Evolutionary conservation across 2,888 invertebrate species (phyloP).

Genomic region (Agrotis exclamationis): DNA sequence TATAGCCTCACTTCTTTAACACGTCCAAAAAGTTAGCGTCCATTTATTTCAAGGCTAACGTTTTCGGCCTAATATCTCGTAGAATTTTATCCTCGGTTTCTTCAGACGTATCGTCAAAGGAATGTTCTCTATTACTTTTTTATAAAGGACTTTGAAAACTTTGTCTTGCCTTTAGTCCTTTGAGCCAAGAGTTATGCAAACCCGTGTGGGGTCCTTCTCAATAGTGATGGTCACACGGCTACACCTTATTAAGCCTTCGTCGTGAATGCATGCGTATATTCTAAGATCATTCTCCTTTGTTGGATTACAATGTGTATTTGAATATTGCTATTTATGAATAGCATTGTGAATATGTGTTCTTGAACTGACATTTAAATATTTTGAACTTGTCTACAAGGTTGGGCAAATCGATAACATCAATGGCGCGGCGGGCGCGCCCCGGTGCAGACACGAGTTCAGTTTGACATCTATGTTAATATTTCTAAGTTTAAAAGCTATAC

Average conservation of each 20-base stretch:
- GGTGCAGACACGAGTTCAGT: too few relatives aligned
- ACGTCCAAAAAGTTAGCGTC: constrained; percentile 48
- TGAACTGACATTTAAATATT: not conserved
- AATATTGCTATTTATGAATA: not conserved
- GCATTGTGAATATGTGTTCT: not conserved
- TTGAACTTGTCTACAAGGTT: not conserved
- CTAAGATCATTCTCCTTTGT: constrained; percentile 23
- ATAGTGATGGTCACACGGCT: constrained; percentile 36
- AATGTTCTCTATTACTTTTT: constrained; percentile 57
- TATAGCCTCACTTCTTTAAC: constrained; percentile 40
- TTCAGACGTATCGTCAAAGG: constrained; percentile 52
- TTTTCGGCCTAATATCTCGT: constrained; percentile 55
- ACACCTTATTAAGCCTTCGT: constrained; percentile 41
- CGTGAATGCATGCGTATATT: constrained; percentile 28
- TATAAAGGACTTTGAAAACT: constrained; percentile 61
- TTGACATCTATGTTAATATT: too few relatives aligned
- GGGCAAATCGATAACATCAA: too few relatives aligned
- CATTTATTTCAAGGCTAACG: constrained; percentile 37
- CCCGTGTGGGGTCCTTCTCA: constrained; percentile 41
- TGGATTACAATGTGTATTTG: not conserved
- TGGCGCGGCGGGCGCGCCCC: too few relatives aligned
- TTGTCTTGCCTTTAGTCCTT: constrained; percentile 52
- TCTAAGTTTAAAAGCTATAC: too few relatives aligned
- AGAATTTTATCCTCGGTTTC: constrained; percentile 45
- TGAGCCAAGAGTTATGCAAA: constrained; percentile 47